Evolutionary conservation across 2,797 vertebrate species (phyloP).

Genomic region (Lateolabrax maculatus): DNA sequence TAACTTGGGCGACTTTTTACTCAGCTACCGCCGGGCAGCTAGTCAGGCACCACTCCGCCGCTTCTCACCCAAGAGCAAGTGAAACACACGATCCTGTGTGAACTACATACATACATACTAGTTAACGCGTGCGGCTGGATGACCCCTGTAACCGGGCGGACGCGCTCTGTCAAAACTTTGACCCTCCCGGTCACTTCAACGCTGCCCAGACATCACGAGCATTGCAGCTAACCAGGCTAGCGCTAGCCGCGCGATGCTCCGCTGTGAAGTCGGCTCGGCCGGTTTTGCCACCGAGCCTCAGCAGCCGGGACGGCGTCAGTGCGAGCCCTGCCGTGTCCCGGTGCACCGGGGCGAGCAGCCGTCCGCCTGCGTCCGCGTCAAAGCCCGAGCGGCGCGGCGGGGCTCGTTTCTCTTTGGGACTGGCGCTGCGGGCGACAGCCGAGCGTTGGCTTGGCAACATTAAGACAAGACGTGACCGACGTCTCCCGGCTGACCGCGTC

Average conservation of each 20-base stretch:
- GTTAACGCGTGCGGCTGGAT: background rate
- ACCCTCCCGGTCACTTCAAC: background rate
- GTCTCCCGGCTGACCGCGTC: conserved; percentile 38
- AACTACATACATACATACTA: background rate
- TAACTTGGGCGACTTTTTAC: conserved; percentile 39
- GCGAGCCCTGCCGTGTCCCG: no score
- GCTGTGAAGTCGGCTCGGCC: conserved; percentile 13
- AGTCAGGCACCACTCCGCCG: conserved; percentile 20
- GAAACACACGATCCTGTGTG: background rate
- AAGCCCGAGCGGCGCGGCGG: background rate
- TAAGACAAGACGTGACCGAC: conserved; percentile 62
- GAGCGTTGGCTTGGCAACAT: conserved; percentile 41
- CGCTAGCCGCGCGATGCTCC: conserved; percentile 44
- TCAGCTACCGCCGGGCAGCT: conserved; percentile 23
- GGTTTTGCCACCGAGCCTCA: conserved; percentile 13
- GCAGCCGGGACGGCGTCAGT: no score
- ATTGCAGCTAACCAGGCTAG: conserved; percentile 62
- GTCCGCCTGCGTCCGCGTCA: background rate
- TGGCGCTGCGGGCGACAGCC: conserved; percentile 6
- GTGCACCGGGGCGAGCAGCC: background rate
- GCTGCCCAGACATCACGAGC: background rate
- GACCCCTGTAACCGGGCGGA: no score
- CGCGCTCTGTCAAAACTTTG: conserved; percentile 18
- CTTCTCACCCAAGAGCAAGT: conserved; percentile 42
- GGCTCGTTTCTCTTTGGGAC: no score